phyloP scores from a whole-genome alignment of 53 echinoderm and acorn worm species.

The Zoroaster sp. region DNA sequence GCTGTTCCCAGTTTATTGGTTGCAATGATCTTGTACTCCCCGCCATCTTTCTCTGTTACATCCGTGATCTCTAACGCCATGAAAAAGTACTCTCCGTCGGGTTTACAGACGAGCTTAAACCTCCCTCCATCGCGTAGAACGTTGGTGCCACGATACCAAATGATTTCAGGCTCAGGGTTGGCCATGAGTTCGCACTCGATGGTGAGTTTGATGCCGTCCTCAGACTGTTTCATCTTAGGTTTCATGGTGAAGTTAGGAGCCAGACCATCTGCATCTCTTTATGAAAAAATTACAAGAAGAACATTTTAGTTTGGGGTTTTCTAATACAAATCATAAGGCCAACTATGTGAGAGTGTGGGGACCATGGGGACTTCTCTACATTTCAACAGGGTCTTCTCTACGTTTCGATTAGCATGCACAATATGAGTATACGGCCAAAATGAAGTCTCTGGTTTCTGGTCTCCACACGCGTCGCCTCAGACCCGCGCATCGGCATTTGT shows the following conservation, averaged over 20 bases:
- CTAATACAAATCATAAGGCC: not conserved
- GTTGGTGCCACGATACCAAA: conserved; percentile 78
- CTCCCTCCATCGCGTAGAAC: conserved; percentile 82
- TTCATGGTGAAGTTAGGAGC: conserved; percentile 99
- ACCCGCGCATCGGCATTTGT: too few relatives aligned
- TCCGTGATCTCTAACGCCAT: conserved; percentile 88
- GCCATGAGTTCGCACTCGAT: conserved; percentile 90
- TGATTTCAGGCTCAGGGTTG: conserved; percentile 81
- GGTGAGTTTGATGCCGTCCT: conserved; percentile 91
- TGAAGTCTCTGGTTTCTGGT: too few relatives aligned
- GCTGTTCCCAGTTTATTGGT: conserved; percentile 90
- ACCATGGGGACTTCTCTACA: too few relatives aligned
- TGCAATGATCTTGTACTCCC: conserved; percentile 93
- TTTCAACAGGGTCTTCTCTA: too few relatives aligned
- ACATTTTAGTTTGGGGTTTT: not conserved
- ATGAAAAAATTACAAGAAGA: not conserved
- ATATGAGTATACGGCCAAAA: too few relatives aligned
- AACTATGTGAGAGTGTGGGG: not conserved
- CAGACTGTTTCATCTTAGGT: conserved; percentile 91
- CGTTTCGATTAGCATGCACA: too few relatives aligned
- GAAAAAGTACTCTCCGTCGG: conserved; percentile 82
- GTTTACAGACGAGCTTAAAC: conserved; percentile 60
- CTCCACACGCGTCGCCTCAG: too few relatives aligned
- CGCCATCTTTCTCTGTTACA: conserved; percentile 85
- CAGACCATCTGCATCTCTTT: conserved; percentile 64